These are phyloP conservation scores for Drosophila tsacasi DNA, from an alignment of 1,140 invertebrate species.

Conservation along the genomic window DNA sequence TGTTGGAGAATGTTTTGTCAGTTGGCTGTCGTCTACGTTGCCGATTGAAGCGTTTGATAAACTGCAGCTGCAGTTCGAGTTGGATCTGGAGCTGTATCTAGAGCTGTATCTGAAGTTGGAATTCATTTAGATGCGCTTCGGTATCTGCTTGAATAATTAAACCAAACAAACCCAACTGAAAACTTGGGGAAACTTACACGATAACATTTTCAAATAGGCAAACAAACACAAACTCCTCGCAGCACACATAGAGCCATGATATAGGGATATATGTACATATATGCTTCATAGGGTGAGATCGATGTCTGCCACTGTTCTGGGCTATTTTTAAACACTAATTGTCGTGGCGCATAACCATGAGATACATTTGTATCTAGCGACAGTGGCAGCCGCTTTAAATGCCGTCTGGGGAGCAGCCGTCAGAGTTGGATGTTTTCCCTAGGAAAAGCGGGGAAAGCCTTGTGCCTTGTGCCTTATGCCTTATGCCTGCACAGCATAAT, in stretches of 20 bases:
- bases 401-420: conserved; percentile 39
- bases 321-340: conserved; percentile 43
- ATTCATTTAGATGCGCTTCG: conserved; percentile 34
- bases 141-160: conserved; percentile 45
- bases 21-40: conserved; percentile 32
- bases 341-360: conserved; percentile 41
- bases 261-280: background rate
- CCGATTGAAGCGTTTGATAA: conserved; percentile 42
- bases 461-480: background rate
- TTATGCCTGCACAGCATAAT: conserved; percentile 16
- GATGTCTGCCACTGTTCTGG: conserved; percentile 29
- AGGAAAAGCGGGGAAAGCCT: conserved; percentile 2
- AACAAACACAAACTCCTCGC: background rate
- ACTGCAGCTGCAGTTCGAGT: conserved; percentile 30
- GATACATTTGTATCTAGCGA: conserved; percentile 30
- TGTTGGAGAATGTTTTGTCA: conserved; percentile 44
- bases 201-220: conserved; percentile 8
- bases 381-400: conserved; percentile 24
- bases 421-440: background rate
- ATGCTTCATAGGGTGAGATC: conserved; percentile 8
- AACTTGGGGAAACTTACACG: conserved; percentile 29
- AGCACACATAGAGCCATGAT: background rate
- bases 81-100: background rate
- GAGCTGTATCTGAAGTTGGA: background rate
- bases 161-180: conserved; percentile 16